A percentile compares a stretch with the other conserved stretches of the same genome.
These are phyloP conservation scores for Hyles lineata DNA, from an alignment of 2,888 invertebrate species.

Conservation along the genomic window DNA sequence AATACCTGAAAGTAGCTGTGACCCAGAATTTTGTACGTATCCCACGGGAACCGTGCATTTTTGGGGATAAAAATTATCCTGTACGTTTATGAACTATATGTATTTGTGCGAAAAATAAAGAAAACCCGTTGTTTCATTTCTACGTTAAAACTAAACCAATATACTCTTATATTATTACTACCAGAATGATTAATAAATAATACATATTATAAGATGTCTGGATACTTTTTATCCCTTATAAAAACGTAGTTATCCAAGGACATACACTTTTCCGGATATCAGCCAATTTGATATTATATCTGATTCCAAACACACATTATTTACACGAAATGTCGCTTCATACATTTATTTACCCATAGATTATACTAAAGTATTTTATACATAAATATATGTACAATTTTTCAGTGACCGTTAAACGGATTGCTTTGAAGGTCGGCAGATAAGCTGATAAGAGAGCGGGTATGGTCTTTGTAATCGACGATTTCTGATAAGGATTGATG, in stretches of 20 bases:
- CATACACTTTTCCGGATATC: too few relatives aligned
- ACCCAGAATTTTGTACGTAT: neutral
- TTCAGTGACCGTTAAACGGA: constrained; percentile 10
- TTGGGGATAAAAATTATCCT: neutral
- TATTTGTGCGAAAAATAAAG: neutral
- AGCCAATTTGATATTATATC: too few relatives aligned
- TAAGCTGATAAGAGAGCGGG: constrained; percentile 29
- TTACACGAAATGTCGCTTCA: neutral
- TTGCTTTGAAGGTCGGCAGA: constrained; percentile 24
- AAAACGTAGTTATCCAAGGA: too few relatives aligned
- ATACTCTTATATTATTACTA: too few relatives aligned
- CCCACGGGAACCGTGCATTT: neutral
- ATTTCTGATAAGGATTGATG: constrained; percentile 18
- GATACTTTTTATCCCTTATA: too few relatives aligned
- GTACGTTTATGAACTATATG: neutral
- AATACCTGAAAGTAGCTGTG: neutral
- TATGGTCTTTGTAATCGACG: constrained; percentile 26
- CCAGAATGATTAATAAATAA: too few relatives aligned
- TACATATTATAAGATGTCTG: too few relatives aligned
- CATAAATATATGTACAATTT: constrained; percentile 4
- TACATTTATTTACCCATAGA: neutral
- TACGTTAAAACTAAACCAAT: too few relatives aligned
- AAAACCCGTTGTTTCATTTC: too few relatives aligned
- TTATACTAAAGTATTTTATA: neutral
- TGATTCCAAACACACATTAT: too few relatives aligned